phyloP scores from a whole-genome alignment of 64 coral and sea anemone species.

The Actinia equina region DNA sequence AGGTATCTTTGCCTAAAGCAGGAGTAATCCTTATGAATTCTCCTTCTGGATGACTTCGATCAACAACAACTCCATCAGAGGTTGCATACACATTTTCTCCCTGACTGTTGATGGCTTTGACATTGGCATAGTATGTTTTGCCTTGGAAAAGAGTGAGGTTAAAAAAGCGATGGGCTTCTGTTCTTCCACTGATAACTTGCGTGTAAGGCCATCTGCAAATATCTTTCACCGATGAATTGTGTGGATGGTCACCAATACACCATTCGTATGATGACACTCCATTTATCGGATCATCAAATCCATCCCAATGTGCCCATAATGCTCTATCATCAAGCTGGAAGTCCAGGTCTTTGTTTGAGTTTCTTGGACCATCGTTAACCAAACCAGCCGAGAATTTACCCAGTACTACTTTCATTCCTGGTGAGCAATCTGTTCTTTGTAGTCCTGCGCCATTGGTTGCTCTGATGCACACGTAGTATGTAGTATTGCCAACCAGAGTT shows the following conservation, averaged over 20 bases:
- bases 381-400: constrained; percentile 82
- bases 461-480: constrained; percentile 90
- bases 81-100: constrained; percentile 65
- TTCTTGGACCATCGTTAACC: constrained; percentile 73
- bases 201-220: constrained; percentile 66
- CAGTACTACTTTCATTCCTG: constrained; percentile 60
- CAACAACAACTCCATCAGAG: constrained; percentile 84
- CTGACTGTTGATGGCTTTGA: constrained; percentile 64
- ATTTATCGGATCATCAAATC: constrained; percentile 92
- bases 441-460: constrained; percentile 88
- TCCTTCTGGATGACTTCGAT: constrained; percentile 57
- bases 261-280: constrained; percentile 73
- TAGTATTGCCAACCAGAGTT: constrained; percentile 71
- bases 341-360: constrained; percentile 52
- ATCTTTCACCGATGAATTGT: constrained; percentile 13
- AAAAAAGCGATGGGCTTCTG: constrained; percentile 52
- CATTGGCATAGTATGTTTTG: constrained; percentile 69
- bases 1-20: constrained; percentile 38
- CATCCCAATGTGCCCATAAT: constrained; percentile 91
- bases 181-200: constrained; percentile 41
- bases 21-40: constrained; percentile 51
- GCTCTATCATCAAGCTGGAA: constrained; percentile 88
- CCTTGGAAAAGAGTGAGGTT: constrained; percentile 81
- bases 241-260: constrained; percentile 71
- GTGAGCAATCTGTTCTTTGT: constrained; percentile 70